Conservation (phyloP, 2,113 vertebrate genomes). For the Phoenicopterus ruber region DNA sequence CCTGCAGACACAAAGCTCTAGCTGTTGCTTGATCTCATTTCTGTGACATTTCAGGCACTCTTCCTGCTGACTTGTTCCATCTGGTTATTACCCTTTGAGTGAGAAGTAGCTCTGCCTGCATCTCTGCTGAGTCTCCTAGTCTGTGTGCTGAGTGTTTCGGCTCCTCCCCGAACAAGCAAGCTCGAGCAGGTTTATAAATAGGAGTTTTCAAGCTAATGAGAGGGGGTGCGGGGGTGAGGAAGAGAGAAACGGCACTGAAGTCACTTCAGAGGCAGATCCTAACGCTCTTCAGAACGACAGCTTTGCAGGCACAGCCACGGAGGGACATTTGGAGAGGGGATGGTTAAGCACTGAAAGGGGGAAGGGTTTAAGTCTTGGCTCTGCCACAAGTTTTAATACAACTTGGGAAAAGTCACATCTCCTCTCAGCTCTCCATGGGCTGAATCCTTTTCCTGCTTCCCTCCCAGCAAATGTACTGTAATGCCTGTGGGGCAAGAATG, state of each 20-base stretch:
- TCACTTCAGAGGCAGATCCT: background rate
- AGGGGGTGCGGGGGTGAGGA: slow-evolving; percentile 34
- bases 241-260: slow-evolving; percentile 35
- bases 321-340: background rate
- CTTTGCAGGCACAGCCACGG: background rate
- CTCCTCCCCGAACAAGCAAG: slow-evolving; percentile 32
- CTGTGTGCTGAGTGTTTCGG: background rate
- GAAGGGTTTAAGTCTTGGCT: background rate
- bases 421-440: background rate
- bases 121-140: slow-evolving; percentile 37
- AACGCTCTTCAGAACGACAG: background rate
- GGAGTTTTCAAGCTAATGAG: slow-evolving; percentile 60
- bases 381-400: background rate
- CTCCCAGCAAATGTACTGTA: background rate
- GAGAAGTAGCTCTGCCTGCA: slow-evolving; percentile 50
- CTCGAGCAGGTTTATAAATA: slow-evolving; percentile 64
- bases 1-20: slow-evolving; percentile 45
- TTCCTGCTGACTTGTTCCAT: slow-evolving; percentile 66
- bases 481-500: background rate
- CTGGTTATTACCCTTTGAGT: slow-evolving; percentile 65
- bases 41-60: slow-evolving; percentile 64
- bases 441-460: background rate
- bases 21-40: slow-evolving; percentile 65
- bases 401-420: background rate
- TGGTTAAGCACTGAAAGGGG: background rate